Base-by-base conservation (phyloP, 2,113 vertebrate species). In the Silurus asotus region DNA sequence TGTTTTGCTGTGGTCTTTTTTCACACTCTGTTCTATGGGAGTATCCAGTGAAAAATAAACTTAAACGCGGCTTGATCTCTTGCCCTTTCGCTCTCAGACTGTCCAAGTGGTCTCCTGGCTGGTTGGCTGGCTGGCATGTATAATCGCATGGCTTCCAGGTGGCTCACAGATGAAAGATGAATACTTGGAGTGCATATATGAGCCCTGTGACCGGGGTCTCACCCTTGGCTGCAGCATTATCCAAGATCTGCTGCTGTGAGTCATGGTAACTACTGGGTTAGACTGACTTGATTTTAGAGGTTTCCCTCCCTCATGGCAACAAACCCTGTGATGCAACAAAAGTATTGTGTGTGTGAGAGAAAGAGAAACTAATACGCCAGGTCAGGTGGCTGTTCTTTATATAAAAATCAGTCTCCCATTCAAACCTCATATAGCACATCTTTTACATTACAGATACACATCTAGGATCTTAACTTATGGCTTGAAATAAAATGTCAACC, bases 241-340 rank as follows among this genome's bases (percentile, higher is more conserved):
- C 56, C 19, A 61, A 48, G 37, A 61, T 48, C 28, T 80, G 56
- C 17, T 80, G 77, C 77, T 48, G 56, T 80, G 28, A 80, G 77
- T 8, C 58, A 80, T 11, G 55, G 17, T 59, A 79, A 45, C 77
- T 59, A 61, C 77, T 80, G 77, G 17, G 56, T 45, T 37, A 61
- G 77, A 80, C 15, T 61, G 55, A 61, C 56, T 80, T 61, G 77
- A 45, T 61, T 80, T 80, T 80, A 17, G 58, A 78, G 76, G 9
- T 58, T 58, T 58, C 9, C 8, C 6, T 48, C 37, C 77, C 28
- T 5, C 28, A 59, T 59, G 77, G 77, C 28, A 61, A n/a, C n/a
- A 11, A 80, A 56, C 56, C 56, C 28, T 80, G 56, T 0, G 6
- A 19, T 61, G 28, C 28, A 61, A 80, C 6, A 65, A 48, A 45